Percentiles rank a stretch among this genome's conserved stretches.
Conservation (phyloP, 2,888 invertebrate species). For the Hartigia nigra region DNA sequence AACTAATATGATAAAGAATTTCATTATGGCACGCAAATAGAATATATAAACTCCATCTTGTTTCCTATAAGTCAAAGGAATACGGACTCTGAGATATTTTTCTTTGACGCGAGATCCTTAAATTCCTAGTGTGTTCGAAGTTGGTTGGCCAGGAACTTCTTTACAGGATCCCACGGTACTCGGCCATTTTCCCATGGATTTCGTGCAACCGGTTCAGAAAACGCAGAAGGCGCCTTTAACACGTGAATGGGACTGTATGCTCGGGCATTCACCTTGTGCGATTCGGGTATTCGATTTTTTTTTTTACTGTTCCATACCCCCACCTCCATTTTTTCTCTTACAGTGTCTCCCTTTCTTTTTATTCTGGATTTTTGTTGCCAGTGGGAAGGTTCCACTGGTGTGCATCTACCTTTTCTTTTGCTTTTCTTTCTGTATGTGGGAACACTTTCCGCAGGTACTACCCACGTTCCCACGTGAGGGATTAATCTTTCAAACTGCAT, state of each 20-base stretch:
- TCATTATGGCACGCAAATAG: background rate
- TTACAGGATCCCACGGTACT: slow-evolving; percentile 44
- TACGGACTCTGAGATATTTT: background rate
- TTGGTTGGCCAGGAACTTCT: background rate
- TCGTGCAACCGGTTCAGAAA: slow-evolving; percentile 52
- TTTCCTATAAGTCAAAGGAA: background rate
- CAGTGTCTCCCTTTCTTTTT: background rate
- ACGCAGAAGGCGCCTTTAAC: slow-evolving; percentile 45
- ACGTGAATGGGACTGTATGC: slow-evolving; percentile 46
- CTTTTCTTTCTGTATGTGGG: background rate
- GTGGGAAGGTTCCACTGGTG: background rate
- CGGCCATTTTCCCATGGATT: slow-evolving; percentile 53
- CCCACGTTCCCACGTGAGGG: background rate
- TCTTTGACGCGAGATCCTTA: slow-evolving; percentile 9
- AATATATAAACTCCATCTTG: background rate
- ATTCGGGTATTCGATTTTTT: slow-evolving; percentile 33
- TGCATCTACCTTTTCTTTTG: background rate
- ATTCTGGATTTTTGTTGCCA: background rate
- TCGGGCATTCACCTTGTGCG: slow-evolving; percentile 49
- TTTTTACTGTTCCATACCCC: background rate
- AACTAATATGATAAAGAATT: background rate
- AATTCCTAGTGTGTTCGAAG: slow-evolving; percentile 9
- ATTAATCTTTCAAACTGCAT: background rate
- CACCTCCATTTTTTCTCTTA: background rate
- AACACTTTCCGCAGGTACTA: background rate